Evolutionary conservation across 23 tunicate species (phyloP).

Genomic region (Oikopleura vanhoeffeni): DNA sequence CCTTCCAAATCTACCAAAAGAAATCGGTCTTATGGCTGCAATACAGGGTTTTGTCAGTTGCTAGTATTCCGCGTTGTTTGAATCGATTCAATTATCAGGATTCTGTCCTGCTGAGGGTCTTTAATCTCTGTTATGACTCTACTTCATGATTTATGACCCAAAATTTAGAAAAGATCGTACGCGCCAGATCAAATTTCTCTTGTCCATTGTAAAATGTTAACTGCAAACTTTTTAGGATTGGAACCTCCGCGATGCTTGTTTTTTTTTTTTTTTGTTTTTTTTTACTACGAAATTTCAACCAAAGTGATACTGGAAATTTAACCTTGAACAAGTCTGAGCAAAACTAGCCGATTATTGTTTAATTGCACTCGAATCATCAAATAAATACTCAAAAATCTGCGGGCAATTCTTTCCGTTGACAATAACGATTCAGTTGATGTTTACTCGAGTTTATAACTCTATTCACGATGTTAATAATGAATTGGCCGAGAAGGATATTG

Average conservation of each 20-base stretch:
- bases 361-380: background rate
- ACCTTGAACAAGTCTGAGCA: background rate
- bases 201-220: too few relatives aligned
- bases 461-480: background rate
- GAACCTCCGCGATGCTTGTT: slow-evolving; percentile 6
- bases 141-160: too few relatives aligned
- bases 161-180: too few relatives aligned
- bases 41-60: too few relatives aligned
- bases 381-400: background rate
- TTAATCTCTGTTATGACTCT: too few relatives aligned
- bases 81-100: too few relatives aligned
- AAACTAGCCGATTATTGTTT: slow-evolving; percentile 7
- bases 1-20: too few relatives aligned
- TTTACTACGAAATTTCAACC: background rate
- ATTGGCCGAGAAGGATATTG: background rate
- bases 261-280: too few relatives aligned
- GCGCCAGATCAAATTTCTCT: too few relatives aligned
- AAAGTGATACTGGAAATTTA: background rate
- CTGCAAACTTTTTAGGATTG: slow-evolving; percentile 5
- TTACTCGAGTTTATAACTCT: background rate
- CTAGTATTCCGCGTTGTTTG: too few relatives aligned
- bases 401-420: background rate
- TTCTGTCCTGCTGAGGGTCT: too few relatives aligned
- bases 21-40: too few relatives aligned
- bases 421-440: background rate